Evolutionary conservation across 2,888 invertebrate genomes (phyloP), one percentile per base, ranked within the genome.

Genomic region (Ametastegia equiseti): DNA sequence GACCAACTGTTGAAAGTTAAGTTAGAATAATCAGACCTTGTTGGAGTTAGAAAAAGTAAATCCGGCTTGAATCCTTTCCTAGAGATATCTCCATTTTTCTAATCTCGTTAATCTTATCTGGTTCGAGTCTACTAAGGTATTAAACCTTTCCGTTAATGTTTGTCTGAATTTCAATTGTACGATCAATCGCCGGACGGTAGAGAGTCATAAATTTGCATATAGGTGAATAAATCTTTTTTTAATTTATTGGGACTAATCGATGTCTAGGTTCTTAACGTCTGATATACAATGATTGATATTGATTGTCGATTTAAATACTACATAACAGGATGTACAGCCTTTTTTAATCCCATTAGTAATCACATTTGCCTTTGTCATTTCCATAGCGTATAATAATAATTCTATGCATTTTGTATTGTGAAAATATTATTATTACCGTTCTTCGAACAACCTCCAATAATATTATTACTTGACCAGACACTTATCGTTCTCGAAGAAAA

Each of bases 41-140:
- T 60, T 6, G 6, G 15, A 60, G 15, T 30, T 60, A n/a, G 5
- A 30, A 13, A 13, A 60, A 60, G 30, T 13, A 60, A 13, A n/a
- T n/a, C 13, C 13, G 27, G 60, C 4, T 23, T 27, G 3, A 1
- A 30, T 27, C 19, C 19, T 39, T 36, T 4, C n/a, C 19, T 39
- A 39, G 11, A 65, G 2, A 39, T 63, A 67, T 11, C 19, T 4
- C 7, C 36, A 50, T 67, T 19, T 36, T 67, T 9, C 1, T 39
- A 36, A 36, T 39, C n/a, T 67, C 19, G 19, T 13, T 42, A 39
- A 67, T 67, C 67, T 67, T 67, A 67, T 67, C 67, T 67, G 23
- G 39, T n/a, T 39, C 23, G 0, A 67, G 19, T 36, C 4, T 36
- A 23, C 39, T 42, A 67, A 6, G 23, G 4, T 23, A 1, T 36